These are phyloP conservation scores for Heliornis fulica DNA, from an alignment of 2,113 vertebrate genomes.

Conservation along the genomic window DNA sequence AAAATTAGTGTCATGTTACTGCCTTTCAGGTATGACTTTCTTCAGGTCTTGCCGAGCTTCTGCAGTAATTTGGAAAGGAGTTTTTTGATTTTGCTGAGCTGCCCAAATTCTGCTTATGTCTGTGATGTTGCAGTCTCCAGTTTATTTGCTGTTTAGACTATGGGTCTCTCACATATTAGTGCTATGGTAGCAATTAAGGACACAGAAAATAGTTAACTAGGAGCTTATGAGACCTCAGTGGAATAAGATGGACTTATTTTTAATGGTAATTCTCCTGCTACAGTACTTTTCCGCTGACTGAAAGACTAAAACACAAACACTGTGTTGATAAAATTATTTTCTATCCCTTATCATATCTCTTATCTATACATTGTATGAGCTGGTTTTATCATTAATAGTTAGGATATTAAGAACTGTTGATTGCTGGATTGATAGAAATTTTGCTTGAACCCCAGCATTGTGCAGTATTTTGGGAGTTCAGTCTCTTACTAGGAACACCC, in stretches of 20 bases:
- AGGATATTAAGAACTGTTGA: neutral
- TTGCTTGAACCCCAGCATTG: neutral
- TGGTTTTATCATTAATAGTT: neutral
- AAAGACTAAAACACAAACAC: neutral
- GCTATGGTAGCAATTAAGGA: neutral
- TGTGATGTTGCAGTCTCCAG: neutral
- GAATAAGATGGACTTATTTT: neutral
- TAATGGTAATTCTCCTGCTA: neutral
- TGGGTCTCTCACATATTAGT: neutral
- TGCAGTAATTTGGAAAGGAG: neutral
- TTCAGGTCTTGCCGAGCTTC: neutral
- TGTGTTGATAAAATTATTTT: neutral
- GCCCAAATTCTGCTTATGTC: neutral
- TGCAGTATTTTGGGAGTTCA: neutral
- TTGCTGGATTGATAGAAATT: neutral
- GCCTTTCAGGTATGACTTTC: neutral
- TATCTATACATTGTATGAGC: neutral
- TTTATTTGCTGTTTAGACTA: neutral
- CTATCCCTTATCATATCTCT: neutral
- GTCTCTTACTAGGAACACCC: neutral
- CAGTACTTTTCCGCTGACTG: neutral
- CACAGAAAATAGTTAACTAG: neutral
- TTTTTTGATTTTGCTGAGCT: neutral
- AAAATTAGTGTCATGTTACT: neutral
- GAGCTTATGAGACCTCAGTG: neutral